Evolutionary conservation across 1,140 invertebrate genomes (phyloP).

Genomic region (Agrypnia vestita): DNA sequence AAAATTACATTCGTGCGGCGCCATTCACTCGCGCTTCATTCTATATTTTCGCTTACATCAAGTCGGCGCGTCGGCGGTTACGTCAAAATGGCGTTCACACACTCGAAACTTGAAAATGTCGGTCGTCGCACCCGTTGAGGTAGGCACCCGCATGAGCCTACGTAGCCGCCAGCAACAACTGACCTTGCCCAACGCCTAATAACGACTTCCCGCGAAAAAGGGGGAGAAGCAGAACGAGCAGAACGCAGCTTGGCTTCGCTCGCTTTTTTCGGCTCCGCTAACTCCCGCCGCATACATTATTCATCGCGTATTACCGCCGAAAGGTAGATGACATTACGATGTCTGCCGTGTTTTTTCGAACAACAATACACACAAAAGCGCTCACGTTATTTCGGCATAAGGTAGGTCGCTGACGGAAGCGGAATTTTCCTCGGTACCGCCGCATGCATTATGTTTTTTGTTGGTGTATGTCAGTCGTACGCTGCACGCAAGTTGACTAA

Average conservation of each 20-base stretch:
- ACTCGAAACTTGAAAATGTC: background rate
- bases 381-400: constrained; percentile 33
- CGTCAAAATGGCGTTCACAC: constrained; percentile 1
- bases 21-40: background rate
- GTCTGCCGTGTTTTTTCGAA: constrained; percentile 12
- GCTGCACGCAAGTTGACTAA: constrained; percentile 22
- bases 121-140: constrained; percentile 19
- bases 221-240: constrained; percentile 24
- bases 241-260: background rate
- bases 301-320: constrained; percentile 44
- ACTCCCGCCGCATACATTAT: constrained; percentile 39
- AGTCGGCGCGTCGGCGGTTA: background rate
- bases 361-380: constrained; percentile 5
- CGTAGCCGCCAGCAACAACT: background rate
- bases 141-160: background rate
- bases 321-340: constrained; percentile 53
- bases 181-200: constrained; percentile 21
- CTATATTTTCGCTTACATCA: constrained; percentile 10
- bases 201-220: constrained; percentile 29
- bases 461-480: constrained; percentile 12
- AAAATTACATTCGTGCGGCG: constrained; percentile 2
- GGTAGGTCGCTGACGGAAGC: constrained; percentile 48
- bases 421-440: constrained; percentile 7
- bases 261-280: constrained; percentile 48
- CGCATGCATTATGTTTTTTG: background rate